Base-by-base conservation (phyloP, 2,797 vertebrate genomes). In the Typhlichthys subterraneus region DNA sequence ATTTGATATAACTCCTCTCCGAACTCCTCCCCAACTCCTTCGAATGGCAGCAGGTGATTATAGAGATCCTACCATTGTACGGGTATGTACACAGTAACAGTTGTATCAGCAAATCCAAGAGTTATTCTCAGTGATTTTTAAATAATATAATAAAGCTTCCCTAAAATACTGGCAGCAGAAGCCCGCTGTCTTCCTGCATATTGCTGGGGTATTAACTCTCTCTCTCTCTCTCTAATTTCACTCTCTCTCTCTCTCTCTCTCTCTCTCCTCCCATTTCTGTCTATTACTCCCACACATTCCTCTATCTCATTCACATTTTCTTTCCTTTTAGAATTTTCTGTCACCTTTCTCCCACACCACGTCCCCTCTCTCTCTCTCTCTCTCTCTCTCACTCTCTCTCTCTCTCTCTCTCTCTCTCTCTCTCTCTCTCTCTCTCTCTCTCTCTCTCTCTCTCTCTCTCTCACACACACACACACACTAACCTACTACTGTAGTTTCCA, bases 151-250 rank as follows among this genome's bases (percentile, higher is more conserved):
- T 3, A 12, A 49, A 1, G 42, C 73, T 53, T 51, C 56, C 17
- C 51, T 45, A 67, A 61, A 50, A 38, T 53, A 65, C 62, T 70
- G 53, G 55, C 56, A 61, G 55, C 12, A 33, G 33, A 11, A 5
- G 46, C 19, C 49, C 33, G 5, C 19, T 42, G 58, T 68, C 57
- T 46, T 48, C 0, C 51, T 42, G 49, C 68, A 54, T 75, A 85
- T 76, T 72, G 62, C 76, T 76, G 79, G 65, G 75, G 69, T 65
- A 80, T 77, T 75, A 56, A 59, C 19, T 19, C 19, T 19, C 19
- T 19, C 19, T 19, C 19, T 19, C 19, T 19, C 1, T 19, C 19
- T 5, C 19, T 42, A n/a, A n/a, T n/a, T n/a, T n/a, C n/a, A n/a
- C n/a, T 31, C 29, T 11, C 11, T 67, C 68, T 79, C 76, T 74